Evolutionary conservation across 2,888 invertebrate species (phyloP).

Genomic region (Reticulitermes lucifugus): DNA sequence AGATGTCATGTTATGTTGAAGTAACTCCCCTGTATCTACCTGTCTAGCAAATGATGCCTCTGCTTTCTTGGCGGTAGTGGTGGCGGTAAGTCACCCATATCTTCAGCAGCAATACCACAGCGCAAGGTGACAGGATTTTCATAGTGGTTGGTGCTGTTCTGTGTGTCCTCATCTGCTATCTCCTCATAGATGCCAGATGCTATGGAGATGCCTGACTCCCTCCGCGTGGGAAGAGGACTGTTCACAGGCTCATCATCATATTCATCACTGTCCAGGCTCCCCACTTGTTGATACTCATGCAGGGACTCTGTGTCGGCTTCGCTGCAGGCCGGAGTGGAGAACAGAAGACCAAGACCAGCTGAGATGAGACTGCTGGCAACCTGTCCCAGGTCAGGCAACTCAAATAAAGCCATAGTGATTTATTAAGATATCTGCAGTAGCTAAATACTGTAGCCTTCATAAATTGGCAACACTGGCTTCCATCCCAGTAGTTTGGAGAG

Average conservation of each 20-base stretch:
- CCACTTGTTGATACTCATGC: conserved; percentile 54
- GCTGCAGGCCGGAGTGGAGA: conserved; percentile 63
- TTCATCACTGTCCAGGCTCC: conserved; percentile 45
- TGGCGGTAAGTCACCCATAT: conserved; percentile 47
- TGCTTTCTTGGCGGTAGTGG: conserved; percentile 53
- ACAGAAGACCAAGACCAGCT: conserved; percentile 60
- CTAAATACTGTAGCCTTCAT: too few species aligned
- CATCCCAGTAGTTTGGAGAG: too few species aligned
- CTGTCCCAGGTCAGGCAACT: conserved; percentile 54
- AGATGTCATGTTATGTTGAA: not conserved
- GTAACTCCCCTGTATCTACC: not conserved
- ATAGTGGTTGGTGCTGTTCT: conserved; percentile 39
- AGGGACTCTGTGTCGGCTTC: conserved; percentile 63
- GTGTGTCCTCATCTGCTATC: conserved; percentile 66
- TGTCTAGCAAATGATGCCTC: conserved; percentile 30
- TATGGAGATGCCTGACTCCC: conserved; percentile 70
- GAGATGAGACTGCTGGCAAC: conserved; percentile 61
- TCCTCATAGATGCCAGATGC: conserved; percentile 79
- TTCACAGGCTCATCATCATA: conserved; percentile 29
- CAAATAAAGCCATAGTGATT: too few species aligned
- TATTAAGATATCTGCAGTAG: too few species aligned
- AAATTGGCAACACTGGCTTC: too few species aligned
- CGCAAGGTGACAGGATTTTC: conserved; percentile 41
- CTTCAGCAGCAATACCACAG: conserved; percentile 18
- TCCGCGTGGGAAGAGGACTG: conserved; percentile 59